phyloP scores from a whole-genome alignment of 2,113 vertebrate genomes.

The rabbit (Oryctolagus cuniculus) region DNA sequence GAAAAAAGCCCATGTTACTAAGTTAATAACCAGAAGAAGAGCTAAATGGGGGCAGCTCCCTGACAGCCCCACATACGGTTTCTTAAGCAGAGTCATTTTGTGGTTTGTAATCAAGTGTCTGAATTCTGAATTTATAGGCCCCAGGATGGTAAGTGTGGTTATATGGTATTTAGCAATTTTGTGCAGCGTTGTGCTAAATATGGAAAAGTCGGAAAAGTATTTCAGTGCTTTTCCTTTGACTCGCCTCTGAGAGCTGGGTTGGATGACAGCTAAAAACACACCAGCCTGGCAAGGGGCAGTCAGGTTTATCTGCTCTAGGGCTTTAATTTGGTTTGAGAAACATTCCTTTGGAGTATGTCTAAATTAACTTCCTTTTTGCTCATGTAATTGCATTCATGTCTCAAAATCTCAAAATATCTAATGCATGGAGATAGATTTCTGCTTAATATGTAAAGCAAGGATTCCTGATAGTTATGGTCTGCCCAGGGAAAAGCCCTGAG shows the following conservation, averaged over 20 bases:
- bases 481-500: neutral
- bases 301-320: conserved; percentile 48
- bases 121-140: conserved; percentile 83
- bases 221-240: conserved; percentile 65
- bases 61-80: conserved; percentile 84
- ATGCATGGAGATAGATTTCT: neutral
- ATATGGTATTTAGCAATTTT: conserved; percentile 84
- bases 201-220: conserved; percentile 70
- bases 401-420: conserved; percentile 51
- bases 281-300: neutral
- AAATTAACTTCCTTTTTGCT: conserved; percentile 48
- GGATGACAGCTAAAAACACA: conserved; percentile 61
- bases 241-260: conserved; percentile 51
- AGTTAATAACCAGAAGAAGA: conserved; percentile 79
- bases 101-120: conserved; percentile 88
- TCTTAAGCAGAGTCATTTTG: conserved; percentile 84
- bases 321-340: conserved; percentile 50
- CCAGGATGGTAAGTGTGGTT: conserved; percentile 88
- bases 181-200: conserved; percentile 83
- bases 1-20: conserved; percentile 49
- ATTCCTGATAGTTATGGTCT: neutral
- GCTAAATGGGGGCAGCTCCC: conserved; percentile 85
- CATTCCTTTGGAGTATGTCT: conserved; percentile 29
- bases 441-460: neutral
- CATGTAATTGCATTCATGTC: neutral